Evolutionary conservation across 2,113 vertebrate species (phyloP).

Genomic region (Phalacrocorax aristotelis): DNA sequence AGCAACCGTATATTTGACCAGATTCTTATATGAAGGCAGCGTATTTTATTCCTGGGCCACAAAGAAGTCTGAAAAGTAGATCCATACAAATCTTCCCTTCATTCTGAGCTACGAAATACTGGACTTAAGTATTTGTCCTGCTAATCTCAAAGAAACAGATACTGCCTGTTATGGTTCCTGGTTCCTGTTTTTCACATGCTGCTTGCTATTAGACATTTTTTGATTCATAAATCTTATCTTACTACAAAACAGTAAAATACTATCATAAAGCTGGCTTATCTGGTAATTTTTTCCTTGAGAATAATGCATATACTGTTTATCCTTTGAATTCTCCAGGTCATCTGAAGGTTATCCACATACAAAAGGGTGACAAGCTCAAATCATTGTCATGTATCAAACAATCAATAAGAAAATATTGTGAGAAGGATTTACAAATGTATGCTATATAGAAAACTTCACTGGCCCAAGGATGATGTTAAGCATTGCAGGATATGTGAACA

Average conservation of each 20-base stretch:
- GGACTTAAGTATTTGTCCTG: not conserved
- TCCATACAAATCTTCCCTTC: not conserved
- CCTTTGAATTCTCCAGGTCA: not conserved
- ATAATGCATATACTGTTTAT: not conserved
- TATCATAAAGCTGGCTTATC: not conserved
- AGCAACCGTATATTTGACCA: not conserved
- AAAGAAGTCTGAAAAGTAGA: not conserved
- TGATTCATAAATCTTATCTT: not conserved
- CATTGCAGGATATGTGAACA: not conserved
- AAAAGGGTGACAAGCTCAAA: not conserved
- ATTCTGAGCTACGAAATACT: not conserved
- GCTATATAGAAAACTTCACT: not conserved
- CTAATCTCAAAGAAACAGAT: not conserved
- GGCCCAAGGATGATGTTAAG: not conserved
- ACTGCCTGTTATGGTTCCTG: not conserved
- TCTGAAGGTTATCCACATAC: not conserved
- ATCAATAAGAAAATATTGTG: not conserved
- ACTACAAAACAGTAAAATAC: not conserved
- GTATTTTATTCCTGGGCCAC: not conserved
- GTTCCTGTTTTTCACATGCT: not conserved
- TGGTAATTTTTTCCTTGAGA: not conserved
- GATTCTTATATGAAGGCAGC: not conserved
- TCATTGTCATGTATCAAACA: not conserved
- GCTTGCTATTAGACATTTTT: not conserved
- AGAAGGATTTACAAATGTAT: not conserved